Conservation (phyloP, 2,113 vertebrate genomes). For the Etheostoma cragini region DNA sequence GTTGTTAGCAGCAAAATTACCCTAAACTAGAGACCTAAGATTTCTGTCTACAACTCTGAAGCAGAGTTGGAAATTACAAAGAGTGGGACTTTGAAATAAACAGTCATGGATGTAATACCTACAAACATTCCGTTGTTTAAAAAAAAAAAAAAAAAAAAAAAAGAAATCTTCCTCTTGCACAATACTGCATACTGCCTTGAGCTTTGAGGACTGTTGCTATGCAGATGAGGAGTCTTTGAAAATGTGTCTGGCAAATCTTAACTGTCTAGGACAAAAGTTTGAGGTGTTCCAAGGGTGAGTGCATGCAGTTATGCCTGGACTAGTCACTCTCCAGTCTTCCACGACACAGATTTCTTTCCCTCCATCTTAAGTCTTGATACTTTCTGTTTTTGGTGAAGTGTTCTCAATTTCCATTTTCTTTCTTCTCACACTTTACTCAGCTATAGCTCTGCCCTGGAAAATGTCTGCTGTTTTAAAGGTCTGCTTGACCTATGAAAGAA, state of each 20-base stretch:
- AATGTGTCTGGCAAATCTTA: slow-evolving; percentile 62
- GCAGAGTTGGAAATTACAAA: slow-evolving; percentile 45
- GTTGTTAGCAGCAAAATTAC: neutral
- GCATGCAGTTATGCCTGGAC: slow-evolving; percentile 23
- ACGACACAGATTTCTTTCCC: slow-evolving; percentile 2
- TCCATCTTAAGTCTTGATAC: neutral
- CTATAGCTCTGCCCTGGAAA: slow-evolving; percentile 3
- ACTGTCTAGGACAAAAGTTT: slow-evolving; percentile 44
- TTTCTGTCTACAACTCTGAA: slow-evolving; percentile 6
- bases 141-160: neutral
- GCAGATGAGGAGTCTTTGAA: slow-evolving; percentile 49
- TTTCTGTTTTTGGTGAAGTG: slow-evolving; percentile 26
- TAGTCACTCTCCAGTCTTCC: slow-evolving; percentile 17
- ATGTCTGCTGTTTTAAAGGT: neutral
- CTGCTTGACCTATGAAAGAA: neutral
- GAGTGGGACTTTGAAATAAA: slow-evolving; percentile 43
- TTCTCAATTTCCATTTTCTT: neutral
- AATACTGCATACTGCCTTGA: slow-evolving; percentile 37
- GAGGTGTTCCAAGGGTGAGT: slow-evolving; percentile 19
- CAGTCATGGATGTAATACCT: slow-evolving; percentile 27
- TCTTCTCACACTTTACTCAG: neutral
- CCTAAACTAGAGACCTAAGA: neutral
- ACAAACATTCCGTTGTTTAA: slow-evolving; percentile 26
- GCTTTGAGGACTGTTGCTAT: slow-evolving; percentile 29
- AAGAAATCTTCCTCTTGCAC: slow-evolving; percentile 31